These are phyloP conservation scores for Antennarius maculatus DNA, from an alignment of 2,797 vertebrate species.

Conservation along the genomic window DNA sequence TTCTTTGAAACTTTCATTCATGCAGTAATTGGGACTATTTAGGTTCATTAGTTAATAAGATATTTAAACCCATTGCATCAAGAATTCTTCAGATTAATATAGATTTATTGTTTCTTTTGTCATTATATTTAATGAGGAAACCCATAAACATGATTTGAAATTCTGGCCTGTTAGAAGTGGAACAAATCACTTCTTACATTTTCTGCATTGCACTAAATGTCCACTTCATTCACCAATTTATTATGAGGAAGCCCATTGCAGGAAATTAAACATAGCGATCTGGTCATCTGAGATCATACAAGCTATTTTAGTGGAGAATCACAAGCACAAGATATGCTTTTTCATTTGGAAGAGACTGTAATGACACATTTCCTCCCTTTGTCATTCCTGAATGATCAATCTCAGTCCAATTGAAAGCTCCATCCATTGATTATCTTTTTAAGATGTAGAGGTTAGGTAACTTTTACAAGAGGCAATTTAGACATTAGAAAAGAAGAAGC, in stretches of 20 bases:
- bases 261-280: conserved; percentile 65
- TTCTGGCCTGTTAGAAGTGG: conserved; percentile 36
- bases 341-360: conserved; percentile 51
- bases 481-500: conserved; percentile 21
- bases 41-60: not conserved
- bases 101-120: conserved; percentile 12
- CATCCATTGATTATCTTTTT: conserved; percentile 52
- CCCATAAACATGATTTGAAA: conserved; percentile 41
- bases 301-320: conserved; percentile 15
- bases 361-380: conserved; percentile 66
- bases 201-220: conserved; percentile 43
- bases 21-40: not conserved
- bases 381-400: conserved; percentile 62
- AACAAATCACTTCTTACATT: conserved; percentile 46
- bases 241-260: conserved; percentile 39
- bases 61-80: not conserved
- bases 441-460: conserved; percentile 54
- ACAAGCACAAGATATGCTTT: conserved; percentile 35
- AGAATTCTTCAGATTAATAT: not conserved
- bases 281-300: conserved; percentile 45
- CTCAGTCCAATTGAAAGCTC: conserved; percentile 60
- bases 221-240: conserved; percentile 44
- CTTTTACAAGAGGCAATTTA: conserved; percentile 17
- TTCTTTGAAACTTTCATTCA: not conserved
- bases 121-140: conserved; percentile 6